Evolutionary conservation across 2,113 vertebrate species (phyloP).

Genomic region (Rousettus leschenaultii): DNA sequence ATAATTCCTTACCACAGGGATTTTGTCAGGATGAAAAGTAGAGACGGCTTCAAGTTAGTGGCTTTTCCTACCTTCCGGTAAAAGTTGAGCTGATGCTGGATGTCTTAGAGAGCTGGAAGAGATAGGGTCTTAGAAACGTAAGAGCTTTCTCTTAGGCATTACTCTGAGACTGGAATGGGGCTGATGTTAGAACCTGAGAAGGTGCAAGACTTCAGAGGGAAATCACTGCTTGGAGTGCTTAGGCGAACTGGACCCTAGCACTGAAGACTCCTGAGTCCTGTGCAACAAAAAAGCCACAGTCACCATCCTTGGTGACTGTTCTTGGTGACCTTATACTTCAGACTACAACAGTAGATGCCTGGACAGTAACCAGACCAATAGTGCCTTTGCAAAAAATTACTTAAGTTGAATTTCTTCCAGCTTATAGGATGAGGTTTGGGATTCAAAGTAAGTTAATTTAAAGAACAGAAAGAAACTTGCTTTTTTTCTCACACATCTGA

Average conservation of each 20-base stretch:
- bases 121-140: not conserved
- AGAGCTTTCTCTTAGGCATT: not conserved
- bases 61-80: not conserved
- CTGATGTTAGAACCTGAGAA: not conserved
- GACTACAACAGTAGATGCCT: not conserved
- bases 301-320: not conserved
- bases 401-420: not conserved
- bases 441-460: conserved; percentile 24
- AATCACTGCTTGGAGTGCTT: not conserved
- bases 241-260: not conserved
- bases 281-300: not conserved
- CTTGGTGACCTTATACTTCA: not conserved
- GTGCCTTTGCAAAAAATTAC: not conserved
- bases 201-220: not conserved
- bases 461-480: not conserved
- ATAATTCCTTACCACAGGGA: not conserved
- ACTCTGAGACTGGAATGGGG: not conserved
- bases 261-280: not conserved
- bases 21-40: not conserved
- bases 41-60: not conserved
- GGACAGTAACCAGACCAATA: not conserved
- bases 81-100: not conserved
- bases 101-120: not conserved
- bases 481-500: not conserved
- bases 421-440: not conserved